A percentile compares a stretch with the other conserved stretches of the same genome.
Evolutionary conservation across 2,888 invertebrate species (phyloP).

Genomic region (Drosophila mettleri): DNA sequence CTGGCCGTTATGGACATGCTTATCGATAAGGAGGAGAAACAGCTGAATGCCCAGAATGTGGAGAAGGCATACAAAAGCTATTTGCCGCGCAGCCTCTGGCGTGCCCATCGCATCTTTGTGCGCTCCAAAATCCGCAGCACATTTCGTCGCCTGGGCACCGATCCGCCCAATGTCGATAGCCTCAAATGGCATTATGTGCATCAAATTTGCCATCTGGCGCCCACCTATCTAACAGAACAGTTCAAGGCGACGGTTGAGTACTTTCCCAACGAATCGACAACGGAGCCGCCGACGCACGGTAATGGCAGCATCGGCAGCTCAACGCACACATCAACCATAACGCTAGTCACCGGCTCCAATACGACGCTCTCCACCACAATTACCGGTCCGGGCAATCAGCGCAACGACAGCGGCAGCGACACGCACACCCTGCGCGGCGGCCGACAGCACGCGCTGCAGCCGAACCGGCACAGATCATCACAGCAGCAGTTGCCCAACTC

Average conservation of each 20-base stretch:
- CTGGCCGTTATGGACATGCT: constrained; percentile 95
- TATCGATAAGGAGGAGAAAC: constrained; percentile 92
- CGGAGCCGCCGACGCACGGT: constrained; percentile 84
- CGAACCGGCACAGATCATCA: constrained; percentile 10
- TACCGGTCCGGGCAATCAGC: constrained; percentile 34
- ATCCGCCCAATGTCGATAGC: constrained; percentile 87
- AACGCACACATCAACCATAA: constrained; percentile 58
- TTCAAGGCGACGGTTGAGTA: constrained; percentile 86
- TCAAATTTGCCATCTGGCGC: constrained; percentile 91
- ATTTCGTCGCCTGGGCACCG: constrained; percentile 86
- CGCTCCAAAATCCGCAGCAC: constrained; percentile 91
- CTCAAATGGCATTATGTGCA: constrained; percentile 93
- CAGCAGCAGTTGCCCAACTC: constrained; percentile 23
- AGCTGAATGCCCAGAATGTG: constrained; percentile 88
- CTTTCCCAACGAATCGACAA: constrained; percentile 86
- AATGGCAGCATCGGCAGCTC: constrained; percentile 32
- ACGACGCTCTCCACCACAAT: constrained; percentile 55
- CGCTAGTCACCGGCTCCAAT: constrained; percentile 82
- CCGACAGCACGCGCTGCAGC: not conserved
- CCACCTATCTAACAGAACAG: constrained; percentile 91
- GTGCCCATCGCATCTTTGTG: constrained; percentile 90
- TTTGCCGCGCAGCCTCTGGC: constrained; percentile 92
- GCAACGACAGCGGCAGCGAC: constrained; percentile 36
- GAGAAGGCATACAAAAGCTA: constrained; percentile 93
- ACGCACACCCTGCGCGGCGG: constrained; percentile 17